Evolutionary conservation across 2,888 invertebrate species (phyloP), one percentile per base, ranked within the genome.

Genomic region (Plagiodera versicolora): DNA sequence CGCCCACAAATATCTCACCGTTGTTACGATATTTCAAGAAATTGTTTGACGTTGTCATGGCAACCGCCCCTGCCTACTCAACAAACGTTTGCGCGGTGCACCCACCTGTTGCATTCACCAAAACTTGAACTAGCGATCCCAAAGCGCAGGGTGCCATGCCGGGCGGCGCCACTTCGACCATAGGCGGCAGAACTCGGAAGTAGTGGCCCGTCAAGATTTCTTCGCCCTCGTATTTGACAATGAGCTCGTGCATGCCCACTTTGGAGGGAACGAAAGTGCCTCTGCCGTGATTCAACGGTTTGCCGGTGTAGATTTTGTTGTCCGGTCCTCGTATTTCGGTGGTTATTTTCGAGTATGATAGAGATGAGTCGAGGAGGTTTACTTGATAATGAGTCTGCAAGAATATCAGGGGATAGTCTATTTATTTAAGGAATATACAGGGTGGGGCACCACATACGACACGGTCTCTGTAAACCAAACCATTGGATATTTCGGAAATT

Each of bases 131-230:
- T 56, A 96, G 89, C 64, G 95, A 95, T 64, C 96, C 97, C 50
- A 96, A 86, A 18, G 95, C 94, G 81, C 96, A 97, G 2, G 96
- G 97, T 56, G 95, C 94, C 89, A 97, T 94, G 54, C 95, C 96
- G 0, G 95, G 93, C 11, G 92, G 92, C 61, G 90, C 90, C 35
- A 95, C 94, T 75, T 92, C 91, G 61, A 93, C 89, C 68, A 94
- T 81, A 63, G 94, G 89, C 24, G 96, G 95, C 75, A 94, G 83
- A 0, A 94, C 95, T 70, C 94, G 85, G 78, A 97, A 93, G 81
- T 91, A 92, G 76, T 91, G 88, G 45, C 87, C 77, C 2, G 74
- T 65, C n/a, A 76, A 72, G 19, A 79, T 78, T 72, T 80, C 87
- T 60, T 88, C 86, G 53, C 86, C 87, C 56, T 80, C 79, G 67